Evolutionary conservation across 2,797 vertebrate species (phyloP).

Genomic region (Chelon labrosus): DNA sequence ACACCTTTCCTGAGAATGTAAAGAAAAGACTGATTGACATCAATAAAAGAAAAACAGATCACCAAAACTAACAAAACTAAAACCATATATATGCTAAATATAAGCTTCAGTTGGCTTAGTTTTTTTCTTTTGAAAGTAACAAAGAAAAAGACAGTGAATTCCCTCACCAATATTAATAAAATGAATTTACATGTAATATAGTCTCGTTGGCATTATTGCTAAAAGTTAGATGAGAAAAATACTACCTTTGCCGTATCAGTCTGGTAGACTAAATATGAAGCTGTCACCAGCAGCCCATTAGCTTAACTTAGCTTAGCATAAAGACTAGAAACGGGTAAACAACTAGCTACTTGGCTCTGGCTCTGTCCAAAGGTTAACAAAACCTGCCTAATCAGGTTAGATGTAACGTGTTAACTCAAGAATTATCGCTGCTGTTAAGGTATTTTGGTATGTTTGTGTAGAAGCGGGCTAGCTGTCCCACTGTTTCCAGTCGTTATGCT

Average conservation of each 20-base stretch:
- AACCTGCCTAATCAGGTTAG: not conserved
- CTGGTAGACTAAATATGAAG: not conserved
- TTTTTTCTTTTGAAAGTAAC: constrained; percentile 10
- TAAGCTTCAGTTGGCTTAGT: not conserved
- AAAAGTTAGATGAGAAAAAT: not conserved
- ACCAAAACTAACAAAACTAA: constrained; percentile 44
- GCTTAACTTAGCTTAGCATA: constrained; percentile 10
- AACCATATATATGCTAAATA: not conserved
- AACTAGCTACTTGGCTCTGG: too few relatives aligned
- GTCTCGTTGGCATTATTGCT: not conserved
- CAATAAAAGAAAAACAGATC: constrained; percentile 11
- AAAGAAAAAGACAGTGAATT: not conserved
- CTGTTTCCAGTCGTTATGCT: not conserved
- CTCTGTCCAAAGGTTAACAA: not conserved
- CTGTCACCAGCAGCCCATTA: not conserved
- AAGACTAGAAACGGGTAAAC: not conserved
- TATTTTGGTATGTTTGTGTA: not conserved
- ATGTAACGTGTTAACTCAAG: not conserved
- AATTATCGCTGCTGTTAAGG: not conserved
- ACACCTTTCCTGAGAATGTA: constrained; percentile 71
- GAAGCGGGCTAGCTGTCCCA: not conserved
- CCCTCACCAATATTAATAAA: not conserved
- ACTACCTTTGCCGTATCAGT: not conserved
- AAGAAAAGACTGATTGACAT: constrained; percentile 25
- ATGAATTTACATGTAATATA: not conserved